These are phyloP conservation scores for Ceratothoa steindachneri DNA, from an alignment of 2,888 invertebrate species.

Conservation along the genomic window DNA sequence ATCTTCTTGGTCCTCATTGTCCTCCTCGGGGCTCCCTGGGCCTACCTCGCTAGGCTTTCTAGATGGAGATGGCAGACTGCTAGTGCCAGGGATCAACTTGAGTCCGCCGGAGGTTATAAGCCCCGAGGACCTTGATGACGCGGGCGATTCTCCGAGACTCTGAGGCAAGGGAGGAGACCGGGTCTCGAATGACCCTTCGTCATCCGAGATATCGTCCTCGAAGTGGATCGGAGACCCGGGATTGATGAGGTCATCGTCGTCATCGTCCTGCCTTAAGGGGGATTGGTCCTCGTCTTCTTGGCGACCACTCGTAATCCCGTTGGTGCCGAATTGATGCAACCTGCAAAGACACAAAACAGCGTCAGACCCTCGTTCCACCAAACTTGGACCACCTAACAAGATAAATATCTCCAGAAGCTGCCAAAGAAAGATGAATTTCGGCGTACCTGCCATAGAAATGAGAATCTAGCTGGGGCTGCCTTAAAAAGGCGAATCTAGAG, in stretches of 20 bases:
- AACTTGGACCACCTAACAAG: too few species aligned
- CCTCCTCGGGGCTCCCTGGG: neutral
- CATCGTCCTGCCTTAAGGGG: constrained; percentile 32
- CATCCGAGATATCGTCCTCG: constrained; percentile 45
- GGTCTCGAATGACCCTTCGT: constrained; percentile 32
- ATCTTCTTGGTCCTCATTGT: neutral
- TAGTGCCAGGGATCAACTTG: neutral
- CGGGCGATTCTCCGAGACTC: neutral
- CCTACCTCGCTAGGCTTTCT: neutral
- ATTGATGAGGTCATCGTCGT: constrained; percentile 46
- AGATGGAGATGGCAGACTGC: neutral
- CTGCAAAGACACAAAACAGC: constrained; percentile 24
- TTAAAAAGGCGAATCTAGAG: too few species aligned
- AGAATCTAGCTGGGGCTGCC: too few species aligned
- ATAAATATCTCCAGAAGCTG: too few species aligned
- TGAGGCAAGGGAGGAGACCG: constrained; percentile 30
- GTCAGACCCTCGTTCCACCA: too few species aligned
- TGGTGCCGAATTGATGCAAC: constrained; percentile 39
- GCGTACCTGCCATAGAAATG: too few species aligned
- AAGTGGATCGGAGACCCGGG: constrained; percentile 43
- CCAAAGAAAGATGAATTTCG: too few species aligned
- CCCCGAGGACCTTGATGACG: neutral
- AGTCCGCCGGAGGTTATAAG: neutral
- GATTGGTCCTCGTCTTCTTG: constrained; percentile 28
- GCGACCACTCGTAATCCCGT: constrained; percentile 24